phyloP scores from a whole-genome alignment of 2,113 vertebrate genomes.

The Drymodes brunneopygia region DNA sequence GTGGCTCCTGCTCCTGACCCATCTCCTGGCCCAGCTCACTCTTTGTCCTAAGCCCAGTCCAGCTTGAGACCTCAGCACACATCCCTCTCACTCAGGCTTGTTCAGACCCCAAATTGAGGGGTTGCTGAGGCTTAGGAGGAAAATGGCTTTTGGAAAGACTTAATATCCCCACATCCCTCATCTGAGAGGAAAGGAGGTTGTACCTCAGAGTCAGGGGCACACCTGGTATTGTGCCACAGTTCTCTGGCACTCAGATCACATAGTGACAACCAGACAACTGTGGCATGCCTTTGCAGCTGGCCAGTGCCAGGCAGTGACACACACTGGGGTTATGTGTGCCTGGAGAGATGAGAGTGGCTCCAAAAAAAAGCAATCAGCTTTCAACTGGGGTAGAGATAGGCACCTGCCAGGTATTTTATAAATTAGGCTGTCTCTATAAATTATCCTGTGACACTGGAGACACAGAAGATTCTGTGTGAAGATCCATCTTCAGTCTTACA shows the following conservation, averaged over 20 bases:
- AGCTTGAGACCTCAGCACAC: not conserved
- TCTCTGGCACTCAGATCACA: not conserved
- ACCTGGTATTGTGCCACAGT: not conserved
- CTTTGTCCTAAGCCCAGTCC: not conserved
- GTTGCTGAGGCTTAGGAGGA: not conserved
- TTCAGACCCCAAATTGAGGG: not conserved
- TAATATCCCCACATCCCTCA: not conserved
- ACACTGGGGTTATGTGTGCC: accelerated
- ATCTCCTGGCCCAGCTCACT: not conserved
- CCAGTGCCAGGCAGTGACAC: not conserved
- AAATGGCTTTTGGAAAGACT: not conserved
- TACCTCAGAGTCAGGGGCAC: not conserved
- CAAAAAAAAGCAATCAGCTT: not conserved
- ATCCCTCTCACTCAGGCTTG: not conserved
- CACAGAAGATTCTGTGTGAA: not conserved
- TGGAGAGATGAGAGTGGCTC: not conserved
- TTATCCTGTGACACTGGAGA: not conserved
- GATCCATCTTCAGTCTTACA: not conserved
- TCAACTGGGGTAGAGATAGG: not conserved
- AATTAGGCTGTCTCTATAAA: not conserved
- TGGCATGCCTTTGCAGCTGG: not conserved
- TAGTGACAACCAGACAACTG: not conserved
- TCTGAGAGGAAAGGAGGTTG: not conserved
- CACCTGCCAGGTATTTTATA: not conserved
- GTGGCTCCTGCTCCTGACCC: not conserved